Evolutionary conservation across 2,888 invertebrate genomes (phyloP).

Genomic region (Eumerus sabulonum): DNA sequence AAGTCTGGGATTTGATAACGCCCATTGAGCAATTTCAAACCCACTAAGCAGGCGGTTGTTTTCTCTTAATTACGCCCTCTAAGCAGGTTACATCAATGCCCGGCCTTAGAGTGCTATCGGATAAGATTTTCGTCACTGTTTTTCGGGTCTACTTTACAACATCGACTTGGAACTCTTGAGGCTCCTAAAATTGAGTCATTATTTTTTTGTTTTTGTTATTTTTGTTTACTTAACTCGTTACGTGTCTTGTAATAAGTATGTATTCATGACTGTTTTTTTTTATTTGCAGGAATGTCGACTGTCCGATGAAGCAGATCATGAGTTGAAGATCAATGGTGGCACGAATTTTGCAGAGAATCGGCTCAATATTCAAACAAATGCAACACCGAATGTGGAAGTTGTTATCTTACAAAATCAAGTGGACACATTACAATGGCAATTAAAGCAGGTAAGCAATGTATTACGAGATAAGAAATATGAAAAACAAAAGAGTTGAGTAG

Average conservation of each 20-base stretch:
- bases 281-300: conserved; percentile 66
- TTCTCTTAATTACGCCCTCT: conserved; percentile 17
- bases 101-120: not conserved
- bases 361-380: conserved; percentile 66
- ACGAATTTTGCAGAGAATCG: conserved; percentile 46
- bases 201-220: conserved; percentile 26
- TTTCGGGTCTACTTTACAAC: too few relatives aligned
- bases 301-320: conserved; percentile 52
- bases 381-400: conserved; percentile 80
- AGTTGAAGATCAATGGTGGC: conserved; percentile 52
- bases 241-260: conserved; percentile 10
- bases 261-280: conserved; percentile 17
- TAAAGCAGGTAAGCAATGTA: conserved; percentile 82
- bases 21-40: conserved; percentile 19
- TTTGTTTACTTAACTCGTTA: conserved; percentile 12
- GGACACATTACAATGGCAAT: conserved; percentile 85
- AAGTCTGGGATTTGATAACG: conserved; percentile 13
- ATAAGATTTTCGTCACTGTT: not conserved
- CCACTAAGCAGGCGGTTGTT: conserved; percentile 16
- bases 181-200: conserved; percentile 19
- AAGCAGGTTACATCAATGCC: conserved; percentile 29
- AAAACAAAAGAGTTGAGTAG: conserved; percentile 26
- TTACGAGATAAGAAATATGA: not conserved
- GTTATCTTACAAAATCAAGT: conserved; percentile 83
- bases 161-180: conserved; percentile 17